These are phyloP conservation scores for Vanessa atalanta DNA, from an alignment of 1,140 invertebrate genomes.

Conservation along the genomic window DNA sequence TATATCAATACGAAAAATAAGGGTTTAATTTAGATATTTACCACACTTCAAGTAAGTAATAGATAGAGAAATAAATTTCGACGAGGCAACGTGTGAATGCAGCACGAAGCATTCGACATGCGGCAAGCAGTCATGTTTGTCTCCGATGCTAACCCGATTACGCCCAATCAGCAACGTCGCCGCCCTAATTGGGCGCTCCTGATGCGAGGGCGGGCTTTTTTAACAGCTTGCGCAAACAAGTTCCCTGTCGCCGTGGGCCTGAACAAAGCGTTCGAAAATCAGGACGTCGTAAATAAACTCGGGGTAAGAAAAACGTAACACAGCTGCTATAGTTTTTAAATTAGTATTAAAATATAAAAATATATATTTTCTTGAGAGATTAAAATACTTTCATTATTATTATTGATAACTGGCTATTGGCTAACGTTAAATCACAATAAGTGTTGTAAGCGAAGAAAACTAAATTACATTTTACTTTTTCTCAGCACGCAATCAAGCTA, in stretches of 20 bases:
- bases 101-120: conserved; percentile 27
- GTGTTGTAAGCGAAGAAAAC: no score
- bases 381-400: no score
- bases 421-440: no score
- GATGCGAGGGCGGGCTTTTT: conserved; percentile 73
- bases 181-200: conserved; percentile 74
- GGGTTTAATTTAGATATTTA: no score
- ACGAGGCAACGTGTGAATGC: background rate
- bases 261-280: conserved; percentile 24
- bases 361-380: background rate
- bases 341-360: background rate
- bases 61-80: background rate
- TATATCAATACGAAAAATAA: no score
- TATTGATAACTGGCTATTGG: no score
- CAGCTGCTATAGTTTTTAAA: conserved; percentile 4
- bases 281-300: conserved; percentile 14
- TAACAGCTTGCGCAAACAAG: conserved; percentile 74
- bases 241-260: conserved; percentile 24
- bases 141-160: conserved; percentile 77
- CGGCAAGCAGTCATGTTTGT: conserved; percentile 53
- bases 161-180: conserved; percentile 76
- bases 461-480: no score
- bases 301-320: background rate
- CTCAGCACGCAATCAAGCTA: no score
- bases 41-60: background rate